Evolutionary conservation across 2,888 invertebrate genomes (phyloP).

Genomic region (Cephus runcator): DNA sequence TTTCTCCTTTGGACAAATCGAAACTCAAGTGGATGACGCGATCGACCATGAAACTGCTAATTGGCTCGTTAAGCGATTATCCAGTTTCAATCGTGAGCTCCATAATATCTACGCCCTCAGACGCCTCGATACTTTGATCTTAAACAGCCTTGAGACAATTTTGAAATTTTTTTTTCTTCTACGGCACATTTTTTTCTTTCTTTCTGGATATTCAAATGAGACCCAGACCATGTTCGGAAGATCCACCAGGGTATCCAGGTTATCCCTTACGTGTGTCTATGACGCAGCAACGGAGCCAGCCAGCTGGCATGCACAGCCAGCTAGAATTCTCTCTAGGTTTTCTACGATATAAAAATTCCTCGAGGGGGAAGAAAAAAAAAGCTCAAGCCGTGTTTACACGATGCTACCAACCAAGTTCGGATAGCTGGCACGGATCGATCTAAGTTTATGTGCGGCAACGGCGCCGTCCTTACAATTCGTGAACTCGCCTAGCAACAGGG

Average conservation of each 20-base stretch:
- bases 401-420: slow-evolving; percentile 7
- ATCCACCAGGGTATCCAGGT: background rate
- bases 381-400: background rate
- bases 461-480: slow-evolving; percentile 44
- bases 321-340: background rate
- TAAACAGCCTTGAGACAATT: background rate
- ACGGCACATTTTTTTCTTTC: background rate
- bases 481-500: slow-evolving; percentile 50
- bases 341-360: background rate
- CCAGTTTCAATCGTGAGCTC: slow-evolving; percentile 25
- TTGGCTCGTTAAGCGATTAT: slow-evolving; percentile 53
- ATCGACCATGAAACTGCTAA: slow-evolving; percentile 43
- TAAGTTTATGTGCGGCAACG: slow-evolving; percentile 45
- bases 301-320: background rate
- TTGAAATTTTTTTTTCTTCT: background rate
- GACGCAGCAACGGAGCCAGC: background rate
- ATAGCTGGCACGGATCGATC: slow-evolving; percentile 40
- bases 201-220: no score
- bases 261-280: background rate
- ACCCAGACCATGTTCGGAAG: background rate
- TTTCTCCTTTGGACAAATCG: background rate
- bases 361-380: background rate
- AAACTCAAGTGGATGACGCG: background rate
- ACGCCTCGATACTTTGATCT: background rate
- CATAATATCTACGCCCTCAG: background rate